Conservation (phyloP, 2,113 vertebrate species). For the Poecilia latipinna region DNA sequence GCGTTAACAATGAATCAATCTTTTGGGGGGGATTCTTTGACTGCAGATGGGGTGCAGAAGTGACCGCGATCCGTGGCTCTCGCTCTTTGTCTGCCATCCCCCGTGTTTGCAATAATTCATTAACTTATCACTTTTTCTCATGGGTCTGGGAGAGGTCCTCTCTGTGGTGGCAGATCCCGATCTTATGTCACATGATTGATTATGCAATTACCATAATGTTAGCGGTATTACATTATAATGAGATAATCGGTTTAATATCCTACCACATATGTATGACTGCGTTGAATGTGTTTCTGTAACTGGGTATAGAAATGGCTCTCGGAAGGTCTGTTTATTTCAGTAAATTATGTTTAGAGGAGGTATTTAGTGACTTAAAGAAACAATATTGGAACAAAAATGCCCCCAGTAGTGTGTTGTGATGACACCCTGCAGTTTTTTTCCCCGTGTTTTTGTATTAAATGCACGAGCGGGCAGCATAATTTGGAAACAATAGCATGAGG, state of each 20-base stretch:
- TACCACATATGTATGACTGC: neutral
- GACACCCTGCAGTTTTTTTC: too few species aligned
- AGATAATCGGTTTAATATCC: neutral
- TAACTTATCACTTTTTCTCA: constrained; percentile 81
- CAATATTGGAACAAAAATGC: too few species aligned
- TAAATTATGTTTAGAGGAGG: too few species aligned
- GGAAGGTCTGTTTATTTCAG: neutral
- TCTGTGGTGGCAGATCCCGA: constrained; percentile 34
- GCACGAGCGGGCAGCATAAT: too few species aligned
- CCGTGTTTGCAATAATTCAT: constrained; percentile 80
- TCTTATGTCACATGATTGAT: constrained; percentile 42
- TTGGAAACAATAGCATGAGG: too few species aligned
- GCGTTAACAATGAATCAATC: constrained; percentile 87
- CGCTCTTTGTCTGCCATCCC: constrained; percentile 76
- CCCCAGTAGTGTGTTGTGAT: neutral
- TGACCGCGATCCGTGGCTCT: constrained; percentile 74
- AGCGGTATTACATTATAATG: constrained; percentile 1
- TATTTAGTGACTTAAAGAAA: too few species aligned
- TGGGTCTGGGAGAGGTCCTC: constrained; percentile 53
- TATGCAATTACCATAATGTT: constrained; percentile 10
- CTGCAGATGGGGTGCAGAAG: constrained; percentile 82
- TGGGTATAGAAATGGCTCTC: neutral
- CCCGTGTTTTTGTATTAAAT: too few species aligned
- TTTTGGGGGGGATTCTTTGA: constrained; percentile 82
- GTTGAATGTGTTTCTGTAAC: neutral